Conservation (phyloP, 2,888 invertebrate genomes). For the Polymixis lichenea region DNA sequence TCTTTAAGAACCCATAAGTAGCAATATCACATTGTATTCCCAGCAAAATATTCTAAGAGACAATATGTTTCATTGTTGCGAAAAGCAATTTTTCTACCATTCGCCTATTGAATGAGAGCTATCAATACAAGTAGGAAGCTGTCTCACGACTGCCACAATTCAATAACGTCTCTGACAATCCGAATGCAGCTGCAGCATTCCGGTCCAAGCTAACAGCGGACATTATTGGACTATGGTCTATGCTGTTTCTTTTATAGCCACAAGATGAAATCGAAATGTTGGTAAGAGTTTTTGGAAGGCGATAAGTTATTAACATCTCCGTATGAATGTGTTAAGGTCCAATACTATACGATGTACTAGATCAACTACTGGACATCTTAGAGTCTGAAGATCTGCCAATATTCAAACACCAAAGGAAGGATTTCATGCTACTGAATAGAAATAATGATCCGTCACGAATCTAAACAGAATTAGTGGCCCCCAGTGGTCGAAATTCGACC, state of each 20-base stretch:
- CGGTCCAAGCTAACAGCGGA: slow-evolving; percentile 70
- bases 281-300: neutral
- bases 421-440: neutral
- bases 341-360: neutral
- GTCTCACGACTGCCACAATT: slow-evolving; percentile 81
- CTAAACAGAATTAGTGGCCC: too few species aligned
- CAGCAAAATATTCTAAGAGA: slow-evolving; percentile 62
- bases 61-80: slow-evolving; percentile 71
- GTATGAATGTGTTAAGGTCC: neutral
- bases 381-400: neutral
- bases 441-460: neutral
- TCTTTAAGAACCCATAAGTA: slow-evolving; percentile 20
- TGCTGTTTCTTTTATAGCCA: neutral
- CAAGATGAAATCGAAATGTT: neutral
- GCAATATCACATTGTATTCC: slow-evolving; percentile 59
- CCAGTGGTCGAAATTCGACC: too few species aligned
- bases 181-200: slow-evolving; percentile 71
- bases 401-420: neutral
- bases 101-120: slow-evolving; percentile 65
- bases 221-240: neutral
- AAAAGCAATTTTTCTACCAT: slow-evolving; percentile 80
- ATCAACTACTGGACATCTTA: neutral
- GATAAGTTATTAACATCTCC: neutral
- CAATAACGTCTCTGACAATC: slow-evolving; percentile 79
- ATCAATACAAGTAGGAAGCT: slow-evolving; percentile 73